Evolutionary conservation across 2,797 vertebrate species (phyloP).

Genomic region (Acridotheres tristis): DNA sequence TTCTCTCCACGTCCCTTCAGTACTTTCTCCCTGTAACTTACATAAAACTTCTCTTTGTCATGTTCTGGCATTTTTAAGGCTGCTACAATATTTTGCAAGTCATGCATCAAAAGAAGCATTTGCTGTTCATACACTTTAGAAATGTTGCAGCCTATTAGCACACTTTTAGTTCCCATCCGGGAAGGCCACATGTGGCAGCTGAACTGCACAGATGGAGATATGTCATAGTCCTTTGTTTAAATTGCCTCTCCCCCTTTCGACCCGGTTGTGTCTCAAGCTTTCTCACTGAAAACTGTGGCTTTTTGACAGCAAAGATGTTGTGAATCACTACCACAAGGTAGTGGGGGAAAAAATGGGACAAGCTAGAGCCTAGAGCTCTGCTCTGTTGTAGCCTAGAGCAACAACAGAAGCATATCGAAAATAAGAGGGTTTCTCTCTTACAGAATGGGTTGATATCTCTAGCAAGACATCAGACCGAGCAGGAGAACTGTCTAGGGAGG

Average conservation of each 20-base stretch:
- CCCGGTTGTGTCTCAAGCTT: not conserved
- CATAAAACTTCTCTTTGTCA: not conserved
- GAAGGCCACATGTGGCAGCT: not conserved
- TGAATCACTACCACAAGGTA: not conserved
- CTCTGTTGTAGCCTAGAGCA: slow-evolving; percentile 8
- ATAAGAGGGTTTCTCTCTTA: not conserved
- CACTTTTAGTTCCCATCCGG: not conserved
- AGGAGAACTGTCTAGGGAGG: not conserved
- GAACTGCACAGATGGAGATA: slow-evolving; percentile 50
- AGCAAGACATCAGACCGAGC: not conserved
- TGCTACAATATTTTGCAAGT: not conserved
- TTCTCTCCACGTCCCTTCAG: not conserved
- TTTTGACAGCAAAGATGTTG: slow-evolving; percentile 36
- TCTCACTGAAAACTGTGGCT: not conserved
- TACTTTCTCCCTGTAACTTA: not conserved
- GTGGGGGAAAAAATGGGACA: not conserved
- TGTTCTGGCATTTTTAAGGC: not conserved
- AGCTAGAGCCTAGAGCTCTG: not conserved
- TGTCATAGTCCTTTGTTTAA: not conserved
- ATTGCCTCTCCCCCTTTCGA: slow-evolving; percentile 8
- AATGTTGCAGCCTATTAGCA: not conserved
- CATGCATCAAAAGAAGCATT: not conserved
- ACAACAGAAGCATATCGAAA: not conserved
- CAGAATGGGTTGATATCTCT: not conserved
- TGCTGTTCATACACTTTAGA: not conserved